Evolutionary conservation across 2,797 vertebrate genomes (phyloP), one percentile per base, ranked within the genome.

Genomic region (Clamator glandarius): DNA sequence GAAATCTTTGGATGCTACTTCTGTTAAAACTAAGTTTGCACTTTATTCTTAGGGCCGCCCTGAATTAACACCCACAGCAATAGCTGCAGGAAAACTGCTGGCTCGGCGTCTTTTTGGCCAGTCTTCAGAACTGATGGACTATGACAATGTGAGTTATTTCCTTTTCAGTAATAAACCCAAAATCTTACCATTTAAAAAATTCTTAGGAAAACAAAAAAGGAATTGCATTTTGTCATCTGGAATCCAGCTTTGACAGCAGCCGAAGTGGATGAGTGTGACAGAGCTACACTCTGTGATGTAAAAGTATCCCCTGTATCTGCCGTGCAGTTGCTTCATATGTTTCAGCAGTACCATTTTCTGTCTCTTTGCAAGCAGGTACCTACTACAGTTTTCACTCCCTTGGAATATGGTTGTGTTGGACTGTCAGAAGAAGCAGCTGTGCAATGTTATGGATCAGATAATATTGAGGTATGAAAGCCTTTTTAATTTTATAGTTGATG

Each of bases 371-470:
- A 76, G 13, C 94, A 99, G 99, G 98, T 99, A 21, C 97, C 99
- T 57, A 99, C 99, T 5, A 99, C 99, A 2, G 98, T 99, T 63
- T 99, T 99, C 95, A 99, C 99, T 33, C 99, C 99, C 1, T 96
- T 99, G 8, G 99, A 99, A 76, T 99, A 99, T 3, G 98, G 98
- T 89, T 99, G 99, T 76, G 98, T 99, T 55, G 99, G 99, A 46
- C 95, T 99, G n/a, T 99, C 99, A 1, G 99, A 99, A 95, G 99
- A 99, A 95, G 98, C 97, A 25, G 99, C 99, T 3, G 96, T 97
- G 93, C 96, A 86, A 12, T 94, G 93, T 80, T 96, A 98, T 0
- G 98, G 99, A 62, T 96, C 98, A 86, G 98, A 99, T 23, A 93
- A 94, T 18, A 96, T 99, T 33, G 99, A 99, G 98, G 99, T 99